Evolutionary conservation across 2,888 invertebrate species (phyloP).

Genomic region (Chalcis sispes): DNA sequence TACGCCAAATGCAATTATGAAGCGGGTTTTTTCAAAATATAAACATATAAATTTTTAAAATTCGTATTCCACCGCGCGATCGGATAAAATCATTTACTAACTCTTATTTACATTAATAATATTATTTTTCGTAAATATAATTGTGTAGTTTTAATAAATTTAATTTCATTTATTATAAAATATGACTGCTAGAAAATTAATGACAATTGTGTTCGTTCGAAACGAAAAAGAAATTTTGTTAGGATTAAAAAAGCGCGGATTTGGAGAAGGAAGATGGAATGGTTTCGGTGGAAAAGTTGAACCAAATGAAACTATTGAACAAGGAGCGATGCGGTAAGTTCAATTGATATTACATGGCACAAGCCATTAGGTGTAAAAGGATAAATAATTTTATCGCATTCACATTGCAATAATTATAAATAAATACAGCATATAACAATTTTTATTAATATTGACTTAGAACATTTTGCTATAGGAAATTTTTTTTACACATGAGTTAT

Average conservation of each 20-base stretch:
- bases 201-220: slow-evolving; percentile 77
- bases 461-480: slow-evolving; percentile 4
- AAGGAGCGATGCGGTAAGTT: slow-evolving; percentile 80
- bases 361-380: no score
- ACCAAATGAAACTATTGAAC: slow-evolving; percentile 80
- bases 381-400: no score
- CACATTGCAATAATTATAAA: slow-evolving; percentile 36
- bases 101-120: no score
- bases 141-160: no score
- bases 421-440: slow-evolving; percentile 35
- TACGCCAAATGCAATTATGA: no score
- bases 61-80: no score
- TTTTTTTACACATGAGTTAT: slow-evolving; percentile 1
- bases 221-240: slow-evolving; percentile 78
- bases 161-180: no score
- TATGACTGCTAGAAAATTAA: slow-evolving; percentile 63
- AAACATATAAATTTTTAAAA: no score
- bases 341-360: no score
- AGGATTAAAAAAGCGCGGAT: slow-evolving; percentile 85
- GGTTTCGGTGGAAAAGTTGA: slow-evolving; percentile 89
- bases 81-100: no score
- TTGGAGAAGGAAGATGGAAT: slow-evolving; percentile 85
- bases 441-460: slow-evolving; percentile 12
- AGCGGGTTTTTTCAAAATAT: neutral
- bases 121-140: no score